Conservation (phyloP, 2,888 invertebrate genomes). For the Drosophila pseudotakahashii region DNA sequence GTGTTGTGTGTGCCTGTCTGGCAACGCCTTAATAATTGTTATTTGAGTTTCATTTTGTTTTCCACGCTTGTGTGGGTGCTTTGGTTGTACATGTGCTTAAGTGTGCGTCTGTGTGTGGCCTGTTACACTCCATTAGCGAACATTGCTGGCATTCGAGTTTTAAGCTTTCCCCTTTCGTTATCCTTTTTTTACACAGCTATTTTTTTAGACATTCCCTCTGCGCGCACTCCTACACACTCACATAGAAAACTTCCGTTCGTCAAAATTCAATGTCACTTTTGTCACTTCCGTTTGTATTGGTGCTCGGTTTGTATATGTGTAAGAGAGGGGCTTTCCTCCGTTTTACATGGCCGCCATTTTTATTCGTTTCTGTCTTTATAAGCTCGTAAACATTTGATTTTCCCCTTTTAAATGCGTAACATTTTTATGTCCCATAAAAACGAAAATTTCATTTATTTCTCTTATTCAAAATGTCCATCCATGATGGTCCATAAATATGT, state of each 20-base stretch:
- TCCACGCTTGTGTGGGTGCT: conserved; percentile 28
- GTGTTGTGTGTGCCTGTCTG: conserved; percentile 69
- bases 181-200: conserved; percentile 66
- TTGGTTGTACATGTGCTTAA: conserved; percentile 18
- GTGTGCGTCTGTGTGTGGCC: conserved; percentile 44
- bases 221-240: conserved; percentile 9
- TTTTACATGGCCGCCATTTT: conserved; percentile 67
- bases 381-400: conserved; percentile 51
- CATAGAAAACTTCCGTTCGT: conserved; percentile 57
- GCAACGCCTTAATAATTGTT: conserved; percentile 83
- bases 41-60: conserved; percentile 81
- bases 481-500: conserved; percentile 22
- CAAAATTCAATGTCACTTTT: conserved; percentile 80
- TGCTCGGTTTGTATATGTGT: conserved; percentile 6
- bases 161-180: conserved; percentile 82
- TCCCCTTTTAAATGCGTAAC: conserved; percentile 34
- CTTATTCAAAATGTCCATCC: conserved; percentile 9
- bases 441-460: conserved; percentile 21
- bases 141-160: conserved; percentile 61
- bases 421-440: conserved; percentile 34
- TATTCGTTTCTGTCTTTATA: conserved; percentile 41
- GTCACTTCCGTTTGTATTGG: conserved; percentile 43
- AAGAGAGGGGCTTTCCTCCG: conserved; percentile 38
- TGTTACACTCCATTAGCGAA: conserved; percentile 73
- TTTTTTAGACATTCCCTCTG: conserved; percentile 37